Conservation (phyloP, 2,888 invertebrate genomes). For the Chorisops tibialis region DNA sequence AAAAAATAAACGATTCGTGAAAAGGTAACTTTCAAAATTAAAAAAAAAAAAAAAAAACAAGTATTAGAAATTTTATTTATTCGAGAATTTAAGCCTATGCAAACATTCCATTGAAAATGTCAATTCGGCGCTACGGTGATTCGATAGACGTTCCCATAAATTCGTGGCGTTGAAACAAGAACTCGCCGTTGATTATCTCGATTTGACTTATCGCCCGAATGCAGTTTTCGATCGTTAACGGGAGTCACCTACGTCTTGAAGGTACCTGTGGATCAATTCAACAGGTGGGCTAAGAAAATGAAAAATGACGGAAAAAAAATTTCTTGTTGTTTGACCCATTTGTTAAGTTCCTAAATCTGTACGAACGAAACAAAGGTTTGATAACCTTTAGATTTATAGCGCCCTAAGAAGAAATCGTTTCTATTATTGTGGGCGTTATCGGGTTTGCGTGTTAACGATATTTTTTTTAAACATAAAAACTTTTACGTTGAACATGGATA, state of each 20-base stretch:
- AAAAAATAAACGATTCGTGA: no score
- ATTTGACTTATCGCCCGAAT: slow-evolving; percentile 6
- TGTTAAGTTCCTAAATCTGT: neutral
- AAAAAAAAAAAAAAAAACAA: no score
- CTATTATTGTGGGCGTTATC: no score
- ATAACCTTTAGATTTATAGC: neutral
- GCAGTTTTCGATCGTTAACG: slow-evolving; percentile 15
- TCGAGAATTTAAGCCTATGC: no score
- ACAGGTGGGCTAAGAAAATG: slow-evolving; percentile 4
- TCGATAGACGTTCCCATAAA: slow-evolving; percentile 8
- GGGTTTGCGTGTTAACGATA: no score
- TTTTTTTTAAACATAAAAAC: no score
- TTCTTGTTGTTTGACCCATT: slow-evolving; percentile 17
- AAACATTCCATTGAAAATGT: no score
- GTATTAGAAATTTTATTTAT: no score
- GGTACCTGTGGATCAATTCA: neutral
- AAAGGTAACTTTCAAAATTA: no score
- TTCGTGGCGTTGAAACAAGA: slow-evolving; percentile 13
- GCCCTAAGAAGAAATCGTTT: no score
- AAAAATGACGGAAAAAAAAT: neutral
- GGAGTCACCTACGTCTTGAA: slow-evolving; percentile 17
- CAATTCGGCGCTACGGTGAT: neutral
- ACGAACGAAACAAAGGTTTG: slow-evolving; percentile 12
- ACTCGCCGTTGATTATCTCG: slow-evolving; percentile 6
- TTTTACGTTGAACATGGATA: no score